Evolutionary conservation across 2,113 vertebrate species (phyloP).

Genomic region (Etia nguti): DNA sequence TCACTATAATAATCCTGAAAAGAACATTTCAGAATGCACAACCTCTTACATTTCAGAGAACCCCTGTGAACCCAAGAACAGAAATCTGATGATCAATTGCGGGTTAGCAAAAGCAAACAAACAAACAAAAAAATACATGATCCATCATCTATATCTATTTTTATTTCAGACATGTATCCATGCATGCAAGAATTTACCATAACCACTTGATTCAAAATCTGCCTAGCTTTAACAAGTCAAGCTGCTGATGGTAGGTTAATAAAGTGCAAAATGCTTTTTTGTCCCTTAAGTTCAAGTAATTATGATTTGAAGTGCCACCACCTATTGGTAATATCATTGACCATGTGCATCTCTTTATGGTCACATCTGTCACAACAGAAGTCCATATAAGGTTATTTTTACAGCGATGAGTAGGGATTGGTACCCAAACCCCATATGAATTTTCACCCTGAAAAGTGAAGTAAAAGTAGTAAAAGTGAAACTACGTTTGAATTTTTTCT

Average conservation of each 20-base stretch:
- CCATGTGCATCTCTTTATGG: not conserved
- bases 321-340: not conserved
- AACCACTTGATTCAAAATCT: not conserved
- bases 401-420: not conserved
- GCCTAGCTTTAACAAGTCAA: not conserved
- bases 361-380: not conserved
- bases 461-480: not conserved
- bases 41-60: not conserved
- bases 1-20: not conserved
- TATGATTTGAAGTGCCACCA: not conserved
- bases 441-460: not conserved
- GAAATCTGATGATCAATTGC: not conserved
- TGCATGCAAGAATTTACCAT: not conserved
- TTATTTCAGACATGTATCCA: not conserved
- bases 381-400: not conserved
- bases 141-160: not conserved
- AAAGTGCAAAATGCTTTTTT: not conserved
- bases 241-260: not conserved
- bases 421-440: not conserved
- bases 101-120: not conserved
- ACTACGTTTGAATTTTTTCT: not conserved
- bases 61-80: not conserved
- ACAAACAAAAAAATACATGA: accelerated
- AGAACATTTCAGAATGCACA: not conserved
- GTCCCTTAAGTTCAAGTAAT: not conserved